Evolutionary conservation across 2,113 vertebrate genomes (phyloP).

Genomic region (Passer montanus): DNA sequence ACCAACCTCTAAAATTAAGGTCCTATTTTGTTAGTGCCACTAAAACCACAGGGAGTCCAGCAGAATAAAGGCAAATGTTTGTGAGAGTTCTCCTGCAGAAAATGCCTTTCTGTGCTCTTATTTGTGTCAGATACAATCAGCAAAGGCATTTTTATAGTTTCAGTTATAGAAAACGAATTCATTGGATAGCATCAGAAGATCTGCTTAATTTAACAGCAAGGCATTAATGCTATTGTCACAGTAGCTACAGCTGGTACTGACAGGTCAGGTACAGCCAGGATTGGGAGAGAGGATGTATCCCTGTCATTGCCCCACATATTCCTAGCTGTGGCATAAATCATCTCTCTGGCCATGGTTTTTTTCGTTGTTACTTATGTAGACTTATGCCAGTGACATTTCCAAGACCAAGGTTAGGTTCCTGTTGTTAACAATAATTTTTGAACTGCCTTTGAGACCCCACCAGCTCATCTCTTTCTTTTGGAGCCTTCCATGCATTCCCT

Average conservation of each 20-base stretch:
- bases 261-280: background rate
- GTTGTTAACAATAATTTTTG: background rate
- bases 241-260: background rate
- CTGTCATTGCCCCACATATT: accelerated
- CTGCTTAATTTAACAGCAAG: background rate
- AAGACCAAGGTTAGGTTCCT: background rate
- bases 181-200: background rate
- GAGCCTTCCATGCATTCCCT: background rate
- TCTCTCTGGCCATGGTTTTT: accelerated
- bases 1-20: constrained; percentile 8
- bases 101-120: background rate
- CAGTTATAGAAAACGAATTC: background rate
- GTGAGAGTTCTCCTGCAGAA: background rate
- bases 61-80: background rate
- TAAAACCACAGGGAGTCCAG: background rate
- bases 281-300: background rate
- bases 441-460: background rate
- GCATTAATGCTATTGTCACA: background rate
- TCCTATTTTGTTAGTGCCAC: background rate
- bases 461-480: background rate
- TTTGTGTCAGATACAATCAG: background rate
- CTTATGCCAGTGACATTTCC: background rate
- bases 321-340: background rate
- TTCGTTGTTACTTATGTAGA: background rate
- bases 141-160: background rate